A percentile compares a stretch with the other conserved stretches of the same genome.
Evolutionary conservation across 2,797 vertebrate genomes (phyloP).

Genomic region (Protonibea diacanthus): DNA sequence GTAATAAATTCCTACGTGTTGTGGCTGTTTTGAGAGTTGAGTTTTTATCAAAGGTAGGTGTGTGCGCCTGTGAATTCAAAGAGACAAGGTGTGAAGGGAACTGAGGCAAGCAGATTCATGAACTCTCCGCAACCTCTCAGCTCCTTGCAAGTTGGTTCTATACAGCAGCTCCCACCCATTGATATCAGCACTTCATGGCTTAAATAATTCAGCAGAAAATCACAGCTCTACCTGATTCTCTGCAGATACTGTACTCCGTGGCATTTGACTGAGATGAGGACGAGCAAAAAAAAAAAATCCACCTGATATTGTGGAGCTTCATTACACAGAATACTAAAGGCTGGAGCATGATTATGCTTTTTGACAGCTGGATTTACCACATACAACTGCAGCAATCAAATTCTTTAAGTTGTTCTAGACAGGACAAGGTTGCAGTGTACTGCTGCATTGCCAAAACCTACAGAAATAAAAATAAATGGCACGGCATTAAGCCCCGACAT

Average conservation of each 20-base stretch:
- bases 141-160: constrained; percentile 62
- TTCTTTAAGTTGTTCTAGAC: constrained; percentile 14
- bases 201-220: constrained; percentile 83
- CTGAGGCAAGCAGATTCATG: constrained; percentile 71
- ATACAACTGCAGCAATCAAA: not conserved
- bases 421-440: constrained; percentile 1
- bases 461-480: constrained; percentile 29
- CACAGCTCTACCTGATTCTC: constrained; percentile 65
- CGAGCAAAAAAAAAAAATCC: constrained; percentile 35
- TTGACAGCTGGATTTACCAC: not conserved
- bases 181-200: constrained; percentile 77
- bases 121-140: constrained; percentile 80
- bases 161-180: constrained; percentile 67
- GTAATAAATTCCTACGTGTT: constrained; percentile 26
- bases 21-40: constrained; percentile 24
- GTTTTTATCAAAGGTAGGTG: constrained; percentile 45
- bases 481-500: constrained; percentile 32
- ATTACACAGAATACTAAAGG: constrained; percentile 27
- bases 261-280: constrained; percentile 50
- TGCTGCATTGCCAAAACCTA: constrained; percentile 22
- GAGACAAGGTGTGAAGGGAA: constrained; percentile 69
- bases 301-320: constrained; percentile 22
- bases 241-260: constrained; percentile 61
- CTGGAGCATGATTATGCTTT: not conserved
- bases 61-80: constrained; percentile 50